These are phyloP conservation scores for Nipponia nippon DNA, from an alignment of 2,113 vertebrate species.

Conservation along the genomic window DNA sequence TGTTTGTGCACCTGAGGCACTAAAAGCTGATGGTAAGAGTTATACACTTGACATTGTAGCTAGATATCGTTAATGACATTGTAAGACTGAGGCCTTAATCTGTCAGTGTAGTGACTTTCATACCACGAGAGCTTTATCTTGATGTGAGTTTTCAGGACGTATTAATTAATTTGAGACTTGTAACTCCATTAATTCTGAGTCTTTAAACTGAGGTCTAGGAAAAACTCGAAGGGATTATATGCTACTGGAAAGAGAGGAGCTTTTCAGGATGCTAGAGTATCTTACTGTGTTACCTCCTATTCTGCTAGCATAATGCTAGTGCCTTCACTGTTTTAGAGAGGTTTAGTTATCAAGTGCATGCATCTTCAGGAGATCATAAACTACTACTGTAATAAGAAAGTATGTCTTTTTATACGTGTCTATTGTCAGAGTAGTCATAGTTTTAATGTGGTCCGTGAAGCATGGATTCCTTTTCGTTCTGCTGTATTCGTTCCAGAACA, in stretches of 20 bases:
- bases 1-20: not conserved
- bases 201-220: not conserved
- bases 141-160: not conserved
- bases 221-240: not conserved
- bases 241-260: not conserved
- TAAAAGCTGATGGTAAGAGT: not conserved
- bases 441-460: not conserved
- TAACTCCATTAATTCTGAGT: not conserved
- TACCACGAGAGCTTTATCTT: not conserved
- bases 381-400: not conserved
- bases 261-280: not conserved
- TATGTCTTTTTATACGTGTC: not conserved
- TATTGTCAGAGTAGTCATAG: not conserved
- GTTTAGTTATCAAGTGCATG: not conserved
- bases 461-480: not conserved
- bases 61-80: not conserved
- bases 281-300: fast-evolving
- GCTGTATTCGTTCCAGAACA: not conserved
- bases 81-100: not conserved
- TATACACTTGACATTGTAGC: not conserved
- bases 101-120: not conserved
- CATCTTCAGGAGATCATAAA: not conserved
- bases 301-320: fast-evolving
- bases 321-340: not conserved
- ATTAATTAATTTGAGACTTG: not conserved